Evolutionary conservation across 2,888 invertebrate genomes (phyloP).

Genomic region (Dermolepida albohirtum): DNA sequence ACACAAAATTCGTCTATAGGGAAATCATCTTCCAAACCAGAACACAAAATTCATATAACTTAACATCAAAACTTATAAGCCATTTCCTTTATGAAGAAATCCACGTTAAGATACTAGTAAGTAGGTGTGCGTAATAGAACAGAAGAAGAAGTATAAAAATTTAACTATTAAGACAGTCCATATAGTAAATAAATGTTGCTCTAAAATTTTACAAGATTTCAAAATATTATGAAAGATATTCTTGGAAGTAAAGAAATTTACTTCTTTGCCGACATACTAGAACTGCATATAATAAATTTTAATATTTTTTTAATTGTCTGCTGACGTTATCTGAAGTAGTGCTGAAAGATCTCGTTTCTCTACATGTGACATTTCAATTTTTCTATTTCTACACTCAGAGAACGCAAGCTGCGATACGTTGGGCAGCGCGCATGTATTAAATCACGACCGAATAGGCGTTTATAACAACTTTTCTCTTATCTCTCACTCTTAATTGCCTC

Average conservation of each 20-base stretch:
- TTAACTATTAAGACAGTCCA: too few relatives aligned
- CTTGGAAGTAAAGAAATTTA: slow-evolving; percentile 28
- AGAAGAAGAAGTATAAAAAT: too few relatives aligned
- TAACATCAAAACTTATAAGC: too few relatives aligned
- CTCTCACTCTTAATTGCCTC: slow-evolving; percentile 43
- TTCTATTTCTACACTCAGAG: slow-evolving; percentile 31
- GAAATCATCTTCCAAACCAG: too few relatives aligned
- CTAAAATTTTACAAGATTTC: too few relatives aligned
- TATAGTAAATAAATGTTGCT: too few relatives aligned
- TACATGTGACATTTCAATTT: slow-evolving; percentile 42
- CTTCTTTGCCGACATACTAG: slow-evolving; percentile 12
- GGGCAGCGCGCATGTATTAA: slow-evolving; percentile 23
- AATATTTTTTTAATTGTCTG: slow-evolving; percentile 30
- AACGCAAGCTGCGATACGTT: slow-evolving; percentile 13
- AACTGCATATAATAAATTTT: slow-evolving; percentile 23
- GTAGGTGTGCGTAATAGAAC: too few relatives aligned
- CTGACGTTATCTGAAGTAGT: slow-evolving; percentile 34
- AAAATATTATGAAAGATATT: slow-evolving; percentile 20
- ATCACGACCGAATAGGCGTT: slow-evolving; percentile 39
- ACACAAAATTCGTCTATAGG: too few relatives aligned
- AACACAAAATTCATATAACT: too few relatives aligned
- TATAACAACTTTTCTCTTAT: slow-evolving; percentile 45
- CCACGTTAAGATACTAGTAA: too few relatives aligned
- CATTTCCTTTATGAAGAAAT: too few relatives aligned
- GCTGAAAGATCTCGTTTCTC: slow-evolving; percentile 41